Evolutionary conservation across 2,797 vertebrate species (phyloP).

Genomic region (Oryzias sinensis): DNA sequence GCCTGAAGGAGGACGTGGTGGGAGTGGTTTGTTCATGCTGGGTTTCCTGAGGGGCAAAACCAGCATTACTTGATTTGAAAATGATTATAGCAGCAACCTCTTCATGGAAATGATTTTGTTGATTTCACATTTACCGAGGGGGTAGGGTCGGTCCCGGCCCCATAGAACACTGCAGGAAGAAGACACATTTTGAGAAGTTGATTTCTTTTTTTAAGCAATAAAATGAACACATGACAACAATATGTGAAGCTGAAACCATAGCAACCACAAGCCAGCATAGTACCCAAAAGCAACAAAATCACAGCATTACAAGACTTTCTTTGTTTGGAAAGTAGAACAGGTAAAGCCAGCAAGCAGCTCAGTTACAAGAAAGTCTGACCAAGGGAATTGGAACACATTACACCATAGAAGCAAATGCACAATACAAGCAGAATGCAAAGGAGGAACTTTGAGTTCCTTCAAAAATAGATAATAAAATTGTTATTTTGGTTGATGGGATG

Average conservation of each 20-base stretch:
- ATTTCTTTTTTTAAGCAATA: slow-evolving; percentile 3
- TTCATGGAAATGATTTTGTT: not conserved
- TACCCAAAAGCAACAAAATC: slow-evolving; percentile 22
- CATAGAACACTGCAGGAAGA: slow-evolving; percentile 72
- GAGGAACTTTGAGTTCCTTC: not conserved
- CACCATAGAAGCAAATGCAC: not conserved
- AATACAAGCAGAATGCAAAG: not conserved
- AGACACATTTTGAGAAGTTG: slow-evolving; percentile 2
- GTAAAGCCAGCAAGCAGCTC: slow-evolving; percentile 16
- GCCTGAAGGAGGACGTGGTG: slow-evolving; percentile 78
- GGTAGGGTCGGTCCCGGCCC: slow-evolving; percentile 74
- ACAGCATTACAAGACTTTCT: slow-evolving; percentile 23
- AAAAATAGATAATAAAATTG: not conserved
- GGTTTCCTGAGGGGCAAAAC: slow-evolving; percentile 67
- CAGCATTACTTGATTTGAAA: slow-evolving; percentile 10
- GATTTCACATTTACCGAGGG: slow-evolving; percentile 77
- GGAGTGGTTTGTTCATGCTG: slow-evolving; percentile 73
- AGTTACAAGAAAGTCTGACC: slow-evolving; percentile 5
- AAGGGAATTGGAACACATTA: not conserved
- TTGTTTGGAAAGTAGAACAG: slow-evolving; percentile 34
- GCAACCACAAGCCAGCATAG: slow-evolving; percentile 19
- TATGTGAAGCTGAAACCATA: slow-evolving; percentile 23
- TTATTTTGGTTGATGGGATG: not conserved
- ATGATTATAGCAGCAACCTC: not conserved
- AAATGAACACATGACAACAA: slow-evolving; percentile 15